Evolutionary conservation across 2,797 vertebrate genomes (phyloP), one percentile per base, ranked within the genome.

Genomic region (Xenopus petersii): DNA sequence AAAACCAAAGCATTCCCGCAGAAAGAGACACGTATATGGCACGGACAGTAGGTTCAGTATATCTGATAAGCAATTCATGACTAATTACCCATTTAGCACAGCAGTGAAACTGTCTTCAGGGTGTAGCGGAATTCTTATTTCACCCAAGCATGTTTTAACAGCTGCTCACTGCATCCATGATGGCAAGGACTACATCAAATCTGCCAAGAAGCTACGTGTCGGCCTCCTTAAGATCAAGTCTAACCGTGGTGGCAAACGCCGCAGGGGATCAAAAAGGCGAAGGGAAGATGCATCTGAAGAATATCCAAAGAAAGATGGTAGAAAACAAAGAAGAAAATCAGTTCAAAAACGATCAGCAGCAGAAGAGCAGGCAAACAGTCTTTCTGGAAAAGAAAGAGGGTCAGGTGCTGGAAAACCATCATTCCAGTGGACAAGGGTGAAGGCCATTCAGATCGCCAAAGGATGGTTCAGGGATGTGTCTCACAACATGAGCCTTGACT

Each of bases 81-180:
- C 94, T 82, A 96, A 91, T 64, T 99, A 94, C 72, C 98, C 98
- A 0, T 99, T 99, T 87, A 96, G 88, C 70, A 95, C 96, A 0
- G 89, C 97, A 0, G 97, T 99, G 76, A 98, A 97, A 88, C 88
- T 99, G 75, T 99, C 98, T 83, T 98, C 96, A 0, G 97, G 97
- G 72, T 99, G 98, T 78, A 98, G 96, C 0, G 98, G 98, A 0
- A 87, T 96, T 47, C 92, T 99, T 0, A 74, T 99, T 61, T 98
- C 97, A 15, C 94, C 94, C 0, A 94, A 79, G 67, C 98, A 99
- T 0, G 96, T 98, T 26, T 88, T 99, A 12, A 99, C 98, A 0
- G 97, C 98, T 0, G 98, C 98, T 48, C 98, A 98, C 87, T 99
- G 98, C 49, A 86, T 99, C 71, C 98, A 99, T 4, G 86, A 98